Conservation (phyloP, 2,797 vertebrate species). For the Columba guinea region DNA sequence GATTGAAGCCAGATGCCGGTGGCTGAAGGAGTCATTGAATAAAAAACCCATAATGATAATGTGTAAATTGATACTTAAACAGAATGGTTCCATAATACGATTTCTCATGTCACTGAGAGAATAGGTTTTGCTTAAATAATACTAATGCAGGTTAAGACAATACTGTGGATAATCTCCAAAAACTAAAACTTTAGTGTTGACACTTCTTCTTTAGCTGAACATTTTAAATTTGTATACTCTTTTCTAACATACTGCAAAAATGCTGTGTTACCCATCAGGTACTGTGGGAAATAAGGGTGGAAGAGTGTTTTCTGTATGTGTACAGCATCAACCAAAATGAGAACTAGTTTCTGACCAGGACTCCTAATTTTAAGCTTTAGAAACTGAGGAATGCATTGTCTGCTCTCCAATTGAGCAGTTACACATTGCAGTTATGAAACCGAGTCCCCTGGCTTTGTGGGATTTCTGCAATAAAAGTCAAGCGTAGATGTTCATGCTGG, state of each 20-base stretch:
- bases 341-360: not conserved
- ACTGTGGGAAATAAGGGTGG: not conserved
- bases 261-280: not conserved
- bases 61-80: not conserved
- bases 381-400: not conserved
- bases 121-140: not conserved
- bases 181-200: not conserved
- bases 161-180: not conserved
- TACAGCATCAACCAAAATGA: not conserved
- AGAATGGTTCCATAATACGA: not conserved
- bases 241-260: not conserved
- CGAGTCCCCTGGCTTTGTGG: not conserved
- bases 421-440: not conserved
- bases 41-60: not conserved
- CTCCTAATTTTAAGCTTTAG: not conserved
- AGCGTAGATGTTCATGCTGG: too few relatives aligned
- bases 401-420: not conserved
- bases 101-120: constrained; percentile 2
- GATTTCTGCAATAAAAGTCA: not conserved
- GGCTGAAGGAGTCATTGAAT: not conserved
- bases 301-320: not conserved
- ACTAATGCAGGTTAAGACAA: not conserved
- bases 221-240: not conserved
- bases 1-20: constrained; percentile 42
- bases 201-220: not conserved